phyloP scores from a whole-genome alignment of 1,140 invertebrate species.

The Chionoecetes opilio region DNA sequence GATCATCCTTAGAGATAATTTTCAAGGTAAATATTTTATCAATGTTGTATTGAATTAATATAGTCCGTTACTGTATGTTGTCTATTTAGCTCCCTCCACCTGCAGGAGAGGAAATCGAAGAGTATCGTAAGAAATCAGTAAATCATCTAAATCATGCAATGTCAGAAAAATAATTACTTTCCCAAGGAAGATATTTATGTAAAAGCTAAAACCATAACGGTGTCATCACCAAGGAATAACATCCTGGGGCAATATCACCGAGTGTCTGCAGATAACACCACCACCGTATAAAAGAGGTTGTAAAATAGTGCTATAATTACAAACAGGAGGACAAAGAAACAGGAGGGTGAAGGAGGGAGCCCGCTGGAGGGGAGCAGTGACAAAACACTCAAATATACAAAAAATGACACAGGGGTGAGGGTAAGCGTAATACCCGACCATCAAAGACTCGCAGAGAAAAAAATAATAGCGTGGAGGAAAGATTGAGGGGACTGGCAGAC shows the following conservation, averaged over 20 bases:
- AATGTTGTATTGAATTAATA: too few relatives aligned
- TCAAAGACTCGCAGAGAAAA: not conserved
- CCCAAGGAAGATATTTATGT: not conserved
- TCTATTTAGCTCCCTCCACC: too few relatives aligned
- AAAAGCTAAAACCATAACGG: not conserved
- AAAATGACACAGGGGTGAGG: slow-evolving; percentile 13
- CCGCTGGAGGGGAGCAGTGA: not conserved
- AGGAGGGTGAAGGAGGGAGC: not conserved
- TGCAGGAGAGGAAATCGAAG: too few relatives aligned
- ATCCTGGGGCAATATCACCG: not conserved
- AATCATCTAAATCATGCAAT: not conserved
- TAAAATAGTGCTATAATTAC: slow-evolving; percentile 23
- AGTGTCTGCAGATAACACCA: not conserved
- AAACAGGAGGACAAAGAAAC: slow-evolving; percentile 8
- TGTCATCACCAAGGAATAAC: slow-evolving; percentile 28
- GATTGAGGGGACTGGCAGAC: not conserved
- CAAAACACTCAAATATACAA: slow-evolving; percentile 20
- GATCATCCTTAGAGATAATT: too few relatives aligned
- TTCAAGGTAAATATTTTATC: too few relatives aligned
- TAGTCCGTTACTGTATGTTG: too few relatives aligned
- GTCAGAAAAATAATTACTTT: not conserved
- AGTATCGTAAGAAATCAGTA: too few relatives aligned
- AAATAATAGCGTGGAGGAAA: not conserved
- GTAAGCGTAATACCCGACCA: not conserved
- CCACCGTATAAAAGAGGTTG: not conserved